Percentiles rank a stretch among this genome's conserved stretches.
These are phyloP conservation scores for Temnothorax rugatulus DNA, from an alignment of 2,888 invertebrate species.

Conservation along the genomic window DNA sequence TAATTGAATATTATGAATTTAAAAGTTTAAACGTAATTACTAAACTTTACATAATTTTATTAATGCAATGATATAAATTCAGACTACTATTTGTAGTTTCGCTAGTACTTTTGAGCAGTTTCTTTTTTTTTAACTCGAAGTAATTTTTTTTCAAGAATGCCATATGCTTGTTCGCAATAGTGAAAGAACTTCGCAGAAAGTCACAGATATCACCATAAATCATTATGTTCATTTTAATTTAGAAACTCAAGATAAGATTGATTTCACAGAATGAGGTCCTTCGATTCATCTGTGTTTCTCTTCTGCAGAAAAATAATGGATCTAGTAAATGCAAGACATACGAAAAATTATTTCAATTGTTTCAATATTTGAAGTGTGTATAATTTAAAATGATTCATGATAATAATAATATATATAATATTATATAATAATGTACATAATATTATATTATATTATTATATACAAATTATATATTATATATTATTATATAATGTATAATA, in stretches of 20 bases:
- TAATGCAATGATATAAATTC: not conserved
- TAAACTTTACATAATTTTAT: conserved; percentile 22
- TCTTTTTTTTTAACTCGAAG: not conserved
- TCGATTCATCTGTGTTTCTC: not conserved
- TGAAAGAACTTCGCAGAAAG: not conserved
- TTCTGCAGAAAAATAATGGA: not conserved
- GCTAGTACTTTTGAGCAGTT: not conserved
- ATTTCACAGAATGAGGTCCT: not conserved
- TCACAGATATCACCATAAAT: not conserved
- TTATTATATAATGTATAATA: no score
- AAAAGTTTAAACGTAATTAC: conserved; percentile 22
- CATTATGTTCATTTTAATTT: conserved; percentile 23
- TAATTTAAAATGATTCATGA: conserved; percentile 23
- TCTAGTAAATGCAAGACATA: conserved; percentile 15
- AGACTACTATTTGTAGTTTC: conserved; percentile 2
- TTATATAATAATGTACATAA: no score
- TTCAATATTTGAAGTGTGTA: conserved; percentile 40
- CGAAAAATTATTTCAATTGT: conserved; percentile 25
- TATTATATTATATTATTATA: no score
- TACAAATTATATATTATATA: no score
- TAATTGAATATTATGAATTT: conserved; percentile 35
- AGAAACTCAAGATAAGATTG: not conserved
- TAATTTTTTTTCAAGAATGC: conserved; percentile 27
- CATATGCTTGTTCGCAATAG: conserved; percentile 12
- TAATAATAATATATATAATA: no score